These are phyloP conservation scores for Sebastes hubbsi DNA, from an alignment of 2,797 vertebrate species.

Conservation along the genomic window DNA sequence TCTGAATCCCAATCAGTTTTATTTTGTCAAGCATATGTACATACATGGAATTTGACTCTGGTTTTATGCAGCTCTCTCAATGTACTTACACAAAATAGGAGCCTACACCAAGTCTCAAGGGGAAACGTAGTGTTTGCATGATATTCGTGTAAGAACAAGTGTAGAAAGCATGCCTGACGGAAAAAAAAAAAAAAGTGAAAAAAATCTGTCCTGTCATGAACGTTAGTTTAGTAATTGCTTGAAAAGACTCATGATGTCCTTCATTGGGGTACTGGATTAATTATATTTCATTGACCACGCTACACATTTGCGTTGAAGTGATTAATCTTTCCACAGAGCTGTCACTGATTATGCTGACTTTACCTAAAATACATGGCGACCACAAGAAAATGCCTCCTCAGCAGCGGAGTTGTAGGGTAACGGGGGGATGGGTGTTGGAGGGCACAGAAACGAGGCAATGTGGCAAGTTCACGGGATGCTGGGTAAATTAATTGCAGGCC, in stretches of 20 bases:
- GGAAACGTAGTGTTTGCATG: not conserved
- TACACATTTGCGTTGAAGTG: constrained; percentile 56
- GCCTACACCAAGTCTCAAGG: not conserved
- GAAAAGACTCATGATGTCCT: constrained; percentile 43
- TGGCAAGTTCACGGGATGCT: constrained; percentile 69
- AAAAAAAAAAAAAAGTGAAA: not conserved
- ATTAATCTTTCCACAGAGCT: constrained; percentile 77
- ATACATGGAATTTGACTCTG: no score
- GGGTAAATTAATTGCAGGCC: constrained; percentile 82
- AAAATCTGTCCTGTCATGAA: constrained; percentile 4
- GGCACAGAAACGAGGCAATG: constrained; percentile 61
- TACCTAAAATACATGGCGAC: constrained; percentile 55
- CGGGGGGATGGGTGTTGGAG: constrained; percentile 43
- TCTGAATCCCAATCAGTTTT: not conserved
- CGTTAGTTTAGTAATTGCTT: not conserved
- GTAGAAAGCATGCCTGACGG: not conserved
- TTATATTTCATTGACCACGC: constrained; percentile 56
- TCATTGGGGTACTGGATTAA: constrained; percentile 51
- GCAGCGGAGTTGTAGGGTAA: constrained; percentile 56
- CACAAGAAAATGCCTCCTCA: constrained; percentile 73
- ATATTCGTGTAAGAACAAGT: not conserved
- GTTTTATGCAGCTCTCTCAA: no score
- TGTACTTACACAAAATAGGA: not conserved
- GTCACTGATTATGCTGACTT: constrained; percentile 80
- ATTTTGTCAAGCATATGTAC: not conserved